Evolutionary conservation across 2,113 vertebrate genomes (phyloP).

Genomic region (Rutilus rutilus): DNA sequence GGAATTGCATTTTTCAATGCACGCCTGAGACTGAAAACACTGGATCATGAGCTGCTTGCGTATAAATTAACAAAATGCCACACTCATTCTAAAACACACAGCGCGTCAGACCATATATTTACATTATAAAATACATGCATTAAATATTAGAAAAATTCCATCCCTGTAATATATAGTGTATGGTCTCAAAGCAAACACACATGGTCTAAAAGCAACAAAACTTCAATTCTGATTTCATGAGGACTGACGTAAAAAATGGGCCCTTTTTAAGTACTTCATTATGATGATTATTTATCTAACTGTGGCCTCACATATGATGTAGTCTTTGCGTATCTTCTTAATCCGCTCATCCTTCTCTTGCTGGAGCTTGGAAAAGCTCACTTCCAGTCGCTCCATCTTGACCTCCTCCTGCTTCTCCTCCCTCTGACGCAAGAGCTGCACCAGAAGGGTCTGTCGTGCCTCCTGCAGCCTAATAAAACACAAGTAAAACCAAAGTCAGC

Average conservation of each 20-base stretch:
- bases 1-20: background rate
- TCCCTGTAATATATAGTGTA: background rate
- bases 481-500: background rate
- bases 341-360: conserved; percentile 75
- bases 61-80: background rate
- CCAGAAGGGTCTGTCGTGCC: conserved; percentile 78
- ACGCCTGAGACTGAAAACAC: background rate
- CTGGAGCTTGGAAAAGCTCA: conserved; percentile 73
- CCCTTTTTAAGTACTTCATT: background rate
- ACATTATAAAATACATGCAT: too few relatives aligned
- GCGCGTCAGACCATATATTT: background rate
- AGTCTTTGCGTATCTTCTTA: conserved; percentile 73
- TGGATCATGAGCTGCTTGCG: background rate
- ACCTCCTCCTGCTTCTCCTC: conserved; percentile 72
- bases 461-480: conserved; percentile 82
- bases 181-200: background rate
- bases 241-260: background rate
- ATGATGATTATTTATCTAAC: background rate
- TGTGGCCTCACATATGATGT: conserved; percentile 64
- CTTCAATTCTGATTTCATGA: background rate
- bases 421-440: conserved; percentile 73
- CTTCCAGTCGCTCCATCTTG: conserved; percentile 69
- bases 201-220: background rate
- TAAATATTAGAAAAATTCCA: background rate
- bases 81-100: background rate